Evolutionary conservation across 53 echinoderm and acorn worm species (phyloP).

Genomic region (Henricia sp.): DNA sequence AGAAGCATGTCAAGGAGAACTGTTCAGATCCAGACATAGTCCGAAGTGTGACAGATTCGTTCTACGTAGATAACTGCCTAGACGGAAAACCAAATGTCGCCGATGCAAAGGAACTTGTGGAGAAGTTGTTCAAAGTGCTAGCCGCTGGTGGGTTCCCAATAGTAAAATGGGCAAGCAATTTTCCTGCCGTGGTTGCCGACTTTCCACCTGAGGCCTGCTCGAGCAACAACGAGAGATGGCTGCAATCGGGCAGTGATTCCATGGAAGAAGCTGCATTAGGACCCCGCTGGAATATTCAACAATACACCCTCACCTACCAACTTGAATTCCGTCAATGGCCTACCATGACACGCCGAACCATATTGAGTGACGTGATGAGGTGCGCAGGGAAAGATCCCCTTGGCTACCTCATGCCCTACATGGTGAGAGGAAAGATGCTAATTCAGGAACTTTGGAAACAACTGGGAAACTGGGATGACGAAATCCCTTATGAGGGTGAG

Average conservation of each 20-base stretch:
- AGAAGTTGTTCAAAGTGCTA: not conserved
- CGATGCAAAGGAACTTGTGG: not conserved
- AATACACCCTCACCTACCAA: slow-evolving; percentile 7
- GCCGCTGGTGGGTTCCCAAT: slow-evolving; percentile 48
- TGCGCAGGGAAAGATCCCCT: slow-evolving; percentile 51
- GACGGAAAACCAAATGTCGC: slow-evolving; percentile 6
- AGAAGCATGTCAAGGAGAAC: slow-evolving; percentile 41
- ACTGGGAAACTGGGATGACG: not conserved
- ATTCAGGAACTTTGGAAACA: slow-evolving; percentile 12
- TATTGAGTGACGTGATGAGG: slow-evolving; percentile 29
- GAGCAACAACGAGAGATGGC: not conserved
- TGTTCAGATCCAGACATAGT: slow-evolving; percentile 9
- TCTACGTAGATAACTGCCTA: slow-evolving; percentile 25
- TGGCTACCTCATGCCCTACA: slow-evolving; percentile 43
- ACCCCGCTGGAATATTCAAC: slow-evolving; percentile 26
- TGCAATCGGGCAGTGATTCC: not conserved
- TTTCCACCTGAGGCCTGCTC: slow-evolving; percentile 1
- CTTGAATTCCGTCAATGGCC: slow-evolving; percentile 17
- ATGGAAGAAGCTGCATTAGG: slow-evolving; percentile 31
- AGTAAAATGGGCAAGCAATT: slow-evolving; percentile 49
- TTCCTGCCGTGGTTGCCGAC: not conserved
- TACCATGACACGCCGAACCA: not conserved
- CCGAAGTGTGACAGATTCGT: not conserved
- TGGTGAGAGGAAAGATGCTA: slow-evolving; percentile 49
- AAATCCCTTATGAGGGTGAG: slow-evolving; percentile 3